Evolutionary conservation across 2,888 invertebrate species (phyloP).

Genomic region (Cremastinae sp.): DNA sequence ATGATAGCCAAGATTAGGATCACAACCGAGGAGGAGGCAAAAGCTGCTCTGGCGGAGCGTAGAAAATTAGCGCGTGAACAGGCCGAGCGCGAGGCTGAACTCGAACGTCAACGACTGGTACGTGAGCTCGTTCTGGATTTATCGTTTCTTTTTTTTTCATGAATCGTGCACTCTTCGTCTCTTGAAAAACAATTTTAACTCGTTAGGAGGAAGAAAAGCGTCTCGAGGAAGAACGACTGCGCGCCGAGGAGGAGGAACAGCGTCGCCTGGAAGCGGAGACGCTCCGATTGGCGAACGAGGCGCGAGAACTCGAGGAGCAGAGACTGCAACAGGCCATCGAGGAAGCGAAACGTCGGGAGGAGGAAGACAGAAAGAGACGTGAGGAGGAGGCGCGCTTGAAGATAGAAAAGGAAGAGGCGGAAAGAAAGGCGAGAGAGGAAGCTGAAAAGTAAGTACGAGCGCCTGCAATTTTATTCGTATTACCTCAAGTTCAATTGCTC

Average conservation of each 20-base stretch:
- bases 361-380: constrained; percentile 88
- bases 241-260: constrained; percentile 92
- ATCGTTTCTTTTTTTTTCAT: not conserved
- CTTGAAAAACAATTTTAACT: constrained; percentile 16
- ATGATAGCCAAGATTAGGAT: constrained; percentile 87
- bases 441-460: constrained; percentile 84
- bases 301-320: constrained; percentile 91
- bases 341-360: constrained; percentile 89
- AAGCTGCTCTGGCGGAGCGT: constrained; percentile 95
- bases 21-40: constrained; percentile 95
- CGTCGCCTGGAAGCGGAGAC: constrained; percentile 91
- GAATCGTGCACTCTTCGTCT: constrained; percentile 10
- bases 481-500: not conserved
- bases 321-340: constrained; percentile 87
- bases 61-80: constrained; percentile 94
- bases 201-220: constrained; percentile 86
- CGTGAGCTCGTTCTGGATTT: constrained; percentile 46
- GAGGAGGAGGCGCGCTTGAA: constrained; percentile 85
- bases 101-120: constrained; percentile 86
- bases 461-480: constrained; percentile 16
- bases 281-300: constrained; percentile 88
- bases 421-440: constrained; percentile 90
- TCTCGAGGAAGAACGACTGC: constrained; percentile 87
- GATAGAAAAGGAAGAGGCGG: constrained; percentile 88
- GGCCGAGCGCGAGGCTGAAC: constrained; percentile 93